Conservation (phyloP, 2,113 vertebrate genomes). For the Gallinago media region DNA sequence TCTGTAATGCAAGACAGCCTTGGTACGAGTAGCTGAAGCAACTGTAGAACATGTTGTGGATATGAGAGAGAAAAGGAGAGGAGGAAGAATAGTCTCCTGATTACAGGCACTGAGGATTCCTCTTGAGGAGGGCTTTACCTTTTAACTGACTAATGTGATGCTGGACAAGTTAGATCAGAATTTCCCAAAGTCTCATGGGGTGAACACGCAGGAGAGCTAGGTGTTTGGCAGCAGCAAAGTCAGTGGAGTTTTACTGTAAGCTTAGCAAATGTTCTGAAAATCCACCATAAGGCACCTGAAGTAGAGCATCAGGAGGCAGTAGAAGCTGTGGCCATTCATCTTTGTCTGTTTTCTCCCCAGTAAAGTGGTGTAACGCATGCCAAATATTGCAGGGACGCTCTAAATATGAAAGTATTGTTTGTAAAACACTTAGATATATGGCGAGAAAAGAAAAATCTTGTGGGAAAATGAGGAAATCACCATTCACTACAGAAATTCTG, state of each 20-base stretch:
- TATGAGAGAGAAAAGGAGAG: not conserved
- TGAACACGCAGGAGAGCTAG: not conserved
- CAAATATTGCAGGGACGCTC: not conserved
- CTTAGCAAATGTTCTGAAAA: not conserved
- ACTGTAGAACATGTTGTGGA: not conserved
- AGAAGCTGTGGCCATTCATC: not conserved
- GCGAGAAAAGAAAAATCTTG: not conserved
- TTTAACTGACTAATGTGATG: not conserved
- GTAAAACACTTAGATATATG: not conserved
- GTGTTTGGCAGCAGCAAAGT: not conserved
- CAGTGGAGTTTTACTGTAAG: not conserved
- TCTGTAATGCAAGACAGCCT: not conserved
- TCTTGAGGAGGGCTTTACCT: not conserved
- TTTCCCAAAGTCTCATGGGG: not conserved
- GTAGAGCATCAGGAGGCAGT: not conserved
- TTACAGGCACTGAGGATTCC: not conserved
- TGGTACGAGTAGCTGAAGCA: not conserved
- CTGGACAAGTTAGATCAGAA: not conserved
- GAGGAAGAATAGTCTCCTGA: not conserved
- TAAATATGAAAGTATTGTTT: not conserved
- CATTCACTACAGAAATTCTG: not conserved
- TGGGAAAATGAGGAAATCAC: not conserved
- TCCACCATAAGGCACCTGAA: not conserved
- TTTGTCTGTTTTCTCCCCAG: not conserved
- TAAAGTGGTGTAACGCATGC: not conserved